Evolutionary conservation across 2,113 vertebrate species (phyloP), one percentile per base, ranked within the genome.

Genomic region (Corvus cornix): DNA sequence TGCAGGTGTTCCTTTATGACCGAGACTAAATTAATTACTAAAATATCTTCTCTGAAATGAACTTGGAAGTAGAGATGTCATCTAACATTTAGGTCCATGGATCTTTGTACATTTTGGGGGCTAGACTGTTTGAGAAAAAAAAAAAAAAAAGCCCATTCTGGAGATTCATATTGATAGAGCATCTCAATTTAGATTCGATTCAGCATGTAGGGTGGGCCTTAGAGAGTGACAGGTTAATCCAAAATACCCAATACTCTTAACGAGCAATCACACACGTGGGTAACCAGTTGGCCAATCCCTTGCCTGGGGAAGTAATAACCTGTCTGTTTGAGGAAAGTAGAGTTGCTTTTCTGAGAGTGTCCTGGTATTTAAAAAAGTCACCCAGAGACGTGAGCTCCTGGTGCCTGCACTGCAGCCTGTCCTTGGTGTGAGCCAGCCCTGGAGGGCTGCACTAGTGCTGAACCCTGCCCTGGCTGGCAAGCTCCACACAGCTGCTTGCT

Each of bases 241-340:
- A 27, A 46, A 90, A 76, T 72, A 49, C 11, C 27, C 15, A 27
- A 1, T 74, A 8, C 15, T 63, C 26, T 70, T 67, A 19, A 18
- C 27, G 44, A 56, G 52, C 69, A 67, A 0, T 21, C 52, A 9
- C 22, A 6, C 41, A 37, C 4, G 0, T 8, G 23, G 30, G 13
- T 84, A 67, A 28, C 28, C 39, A 31, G 0, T 35, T 0, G 7
- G 41, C 43, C 26, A 3, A 0, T 77, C 46, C 18, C 8, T 21
- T 68, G 41, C 60, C 39, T 30, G 37, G 55, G 77, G 12, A 58
- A 51, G 21, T 48, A 92, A 26, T 43, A 67, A 72, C 39, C 11
- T 46, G 7, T 74, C 43, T 78, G 2, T 31, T 9, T 55, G 69
- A 84, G 56, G 18, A 84, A 37, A 30, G 51, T 1, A 28, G 22